Conservation (phyloP, 1,140 invertebrate species). For the Drosophila pruinosa region DNA sequence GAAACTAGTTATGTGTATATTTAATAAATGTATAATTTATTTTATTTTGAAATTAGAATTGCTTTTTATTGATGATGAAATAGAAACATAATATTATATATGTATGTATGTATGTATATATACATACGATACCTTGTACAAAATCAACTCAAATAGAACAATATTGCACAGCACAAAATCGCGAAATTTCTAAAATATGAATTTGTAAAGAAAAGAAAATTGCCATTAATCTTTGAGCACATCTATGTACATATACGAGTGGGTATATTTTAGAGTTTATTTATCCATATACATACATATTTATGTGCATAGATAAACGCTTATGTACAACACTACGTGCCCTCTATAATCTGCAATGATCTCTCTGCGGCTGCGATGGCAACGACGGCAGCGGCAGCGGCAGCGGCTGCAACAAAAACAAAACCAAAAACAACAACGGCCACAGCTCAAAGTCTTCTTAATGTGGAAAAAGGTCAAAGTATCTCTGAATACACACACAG, state of each 20-base stretch:
- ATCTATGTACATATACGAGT: neutral
- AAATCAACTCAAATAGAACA: no score
- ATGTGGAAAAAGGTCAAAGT: conserved; percentile 69
- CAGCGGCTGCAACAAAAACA: neutral
- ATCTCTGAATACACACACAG: conserved; percentile 32
- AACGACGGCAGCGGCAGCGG: neutral
- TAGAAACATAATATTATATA: no score
- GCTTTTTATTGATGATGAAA: no score
- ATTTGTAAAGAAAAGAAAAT: no score
- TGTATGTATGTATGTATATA: no score
- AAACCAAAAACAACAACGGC: conserved; percentile 15
- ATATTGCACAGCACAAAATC: no score
- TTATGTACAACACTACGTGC: conserved; percentile 18
- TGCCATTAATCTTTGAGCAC: neutral
- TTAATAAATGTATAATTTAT: no score
- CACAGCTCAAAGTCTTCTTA: conserved; percentile 61
- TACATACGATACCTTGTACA: no score
- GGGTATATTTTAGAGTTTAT: neutral
- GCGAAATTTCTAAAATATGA: no score
- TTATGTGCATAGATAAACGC: conserved; percentile 4
- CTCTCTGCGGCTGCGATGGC: conserved; percentile 36
- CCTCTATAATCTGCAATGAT: conserved; percentile 64
- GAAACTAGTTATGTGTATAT: no score
- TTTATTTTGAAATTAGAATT: no score
- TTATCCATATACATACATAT: neutral